phyloP scores from a whole-genome alignment of 2,113 vertebrate genomes.

The Hippocampus abdominalis region DNA sequence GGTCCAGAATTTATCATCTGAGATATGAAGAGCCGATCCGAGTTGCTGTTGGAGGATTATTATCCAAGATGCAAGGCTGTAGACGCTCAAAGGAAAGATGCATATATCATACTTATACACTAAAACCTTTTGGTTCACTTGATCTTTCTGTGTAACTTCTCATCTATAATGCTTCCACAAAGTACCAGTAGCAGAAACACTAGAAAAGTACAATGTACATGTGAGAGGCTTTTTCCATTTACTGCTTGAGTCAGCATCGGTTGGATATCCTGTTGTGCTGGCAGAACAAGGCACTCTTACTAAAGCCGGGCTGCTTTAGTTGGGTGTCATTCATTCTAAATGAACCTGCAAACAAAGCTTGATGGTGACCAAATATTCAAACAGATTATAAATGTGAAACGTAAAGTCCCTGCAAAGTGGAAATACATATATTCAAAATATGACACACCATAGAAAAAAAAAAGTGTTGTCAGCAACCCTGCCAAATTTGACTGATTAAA shows the following conservation, averaged over 20 bases:
- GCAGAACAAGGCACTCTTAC: slow-evolving; percentile 7
- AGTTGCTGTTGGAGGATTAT: not conserved
- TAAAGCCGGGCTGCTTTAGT: not conserved
- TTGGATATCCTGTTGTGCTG: slow-evolving; percentile 30
- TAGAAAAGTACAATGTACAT: slow-evolving; percentile 2
- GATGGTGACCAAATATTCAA: not conserved
- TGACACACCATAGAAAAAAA: too few relatives aligned
- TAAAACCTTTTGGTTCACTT: slow-evolving; percentile 4
- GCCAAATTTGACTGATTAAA: not conserved
- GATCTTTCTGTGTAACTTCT: slow-evolving; percentile 1
- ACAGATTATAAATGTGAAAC: not conserved
- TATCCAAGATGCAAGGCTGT: not conserved
- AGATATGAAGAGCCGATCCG: slow-evolving; percentile 1
- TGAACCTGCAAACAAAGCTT: not conserved
- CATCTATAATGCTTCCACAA: slow-evolving; percentile 3
- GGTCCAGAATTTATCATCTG: slow-evolving; percentile 16
- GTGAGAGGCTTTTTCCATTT: not conserved
- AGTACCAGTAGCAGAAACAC: not conserved
- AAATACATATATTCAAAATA: not conserved
- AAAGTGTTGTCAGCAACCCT: not conserved
- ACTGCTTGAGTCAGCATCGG: not conserved
- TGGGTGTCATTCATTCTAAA: not conserved
- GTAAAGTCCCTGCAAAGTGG: not conserved
- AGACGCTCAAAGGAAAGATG: not conserved
- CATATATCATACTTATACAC: not conserved